A percentile compares a stretch with the other conserved stretches of the same genome.
phyloP scores from a whole-genome alignment of 2,797 vertebrate genomes.

The Sphaeramia orbicularis region DNA sequence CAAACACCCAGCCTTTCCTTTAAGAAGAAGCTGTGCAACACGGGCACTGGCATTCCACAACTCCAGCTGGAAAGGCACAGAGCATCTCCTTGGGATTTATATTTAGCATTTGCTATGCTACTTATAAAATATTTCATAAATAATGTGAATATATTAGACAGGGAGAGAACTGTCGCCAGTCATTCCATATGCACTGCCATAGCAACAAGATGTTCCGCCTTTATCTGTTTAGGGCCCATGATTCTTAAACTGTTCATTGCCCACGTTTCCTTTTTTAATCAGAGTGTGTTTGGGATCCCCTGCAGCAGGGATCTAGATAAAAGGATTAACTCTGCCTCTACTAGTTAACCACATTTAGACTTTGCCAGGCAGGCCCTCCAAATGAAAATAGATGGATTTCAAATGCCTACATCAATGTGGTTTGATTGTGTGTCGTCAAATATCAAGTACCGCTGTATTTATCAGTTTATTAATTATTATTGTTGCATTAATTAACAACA shows the following conservation, averaged over 20 bases:
- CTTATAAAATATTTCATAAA: slow-evolving; percentile 89
- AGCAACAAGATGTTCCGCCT: slow-evolving; percentile 87
- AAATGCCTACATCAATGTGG: slow-evolving; percentile 76
- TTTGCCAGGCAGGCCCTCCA: slow-evolving; percentile 84
- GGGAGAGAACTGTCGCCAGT: slow-evolving; percentile 81
- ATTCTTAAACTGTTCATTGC: slow-evolving; percentile 87
- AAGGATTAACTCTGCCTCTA: slow-evolving; percentile 89
- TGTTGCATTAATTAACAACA: slow-evolving; percentile 1
- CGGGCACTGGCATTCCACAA: slow-evolving; percentile 71
- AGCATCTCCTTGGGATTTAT: slow-evolving; percentile 86
- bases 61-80: slow-evolving; percentile 71
- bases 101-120: slow-evolving; percentile 88
- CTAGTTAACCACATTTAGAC: slow-evolving; percentile 87
- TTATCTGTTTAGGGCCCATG: slow-evolving; percentile 86
- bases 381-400: slow-evolving; percentile 85
- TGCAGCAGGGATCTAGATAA: slow-evolving; percentile 89
- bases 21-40: slow-evolving; percentile 76
- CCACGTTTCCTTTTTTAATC: slow-evolving; percentile 88
- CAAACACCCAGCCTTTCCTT: slow-evolving; percentile 77
- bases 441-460: slow-evolving; percentile 48
- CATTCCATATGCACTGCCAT: slow-evolving; percentile 86
- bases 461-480: slow-evolving; percentile 62
- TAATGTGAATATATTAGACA: slow-evolving; percentile 87
- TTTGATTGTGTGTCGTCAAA: slow-evolving; percentile 72
- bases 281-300: slow-evolving; percentile 88